Evolutionary conservation across 35 echinoderm and acorn worm genomes (phyloP), one percentile per base, ranked within the genome.

Genomic region (Anneissia japonica): DNA sequence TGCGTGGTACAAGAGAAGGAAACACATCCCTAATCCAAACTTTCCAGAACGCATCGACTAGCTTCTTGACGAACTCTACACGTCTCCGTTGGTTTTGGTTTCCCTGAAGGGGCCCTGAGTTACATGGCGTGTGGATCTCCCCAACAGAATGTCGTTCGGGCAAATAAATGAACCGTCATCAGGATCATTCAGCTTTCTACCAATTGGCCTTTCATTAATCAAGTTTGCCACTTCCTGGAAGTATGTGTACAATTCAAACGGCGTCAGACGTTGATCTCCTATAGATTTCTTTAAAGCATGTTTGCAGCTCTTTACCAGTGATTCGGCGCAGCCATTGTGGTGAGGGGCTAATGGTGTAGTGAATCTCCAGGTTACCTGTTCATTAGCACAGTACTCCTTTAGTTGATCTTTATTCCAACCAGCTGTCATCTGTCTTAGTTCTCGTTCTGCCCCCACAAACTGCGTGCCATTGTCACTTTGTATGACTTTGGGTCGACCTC

Each of bases 41-140:
- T 76, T 90, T 86, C 91, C 91, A 89, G 38, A 93, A 93, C 6
- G 91, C 46, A 78, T 90, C 87, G 1, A 89, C 72, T 6, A 93
- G 81, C 34, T 43, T 79, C 76, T 93, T 82, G 1, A 93, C 77
- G 32, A 93, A 93, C 51, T 93, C 92, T 31, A 86, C 82, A 14
- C 87, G 82, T 30, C 90, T 74, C 41, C 46, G 84, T 0, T 82
- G 92, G 73, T 78, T 93, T 2, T 36, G 3, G 87, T 90, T 32
- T 90, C 83, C 7, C 90, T 39, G 36, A 92, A 92, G 0, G 85
- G 90, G 0, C 85, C 90, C 40, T 88, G 90, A 37, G 86, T 79
- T 14, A 92, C 79, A 3, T 0, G n/a, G 6, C 32, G 46, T 9
- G 90, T 83, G 23, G 85, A 79, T 32, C 80, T 36, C 34, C 90